Base-by-base conservation (phyloP, 2,797 vertebrate genomes). In the Squalus acanthias region DNA sequence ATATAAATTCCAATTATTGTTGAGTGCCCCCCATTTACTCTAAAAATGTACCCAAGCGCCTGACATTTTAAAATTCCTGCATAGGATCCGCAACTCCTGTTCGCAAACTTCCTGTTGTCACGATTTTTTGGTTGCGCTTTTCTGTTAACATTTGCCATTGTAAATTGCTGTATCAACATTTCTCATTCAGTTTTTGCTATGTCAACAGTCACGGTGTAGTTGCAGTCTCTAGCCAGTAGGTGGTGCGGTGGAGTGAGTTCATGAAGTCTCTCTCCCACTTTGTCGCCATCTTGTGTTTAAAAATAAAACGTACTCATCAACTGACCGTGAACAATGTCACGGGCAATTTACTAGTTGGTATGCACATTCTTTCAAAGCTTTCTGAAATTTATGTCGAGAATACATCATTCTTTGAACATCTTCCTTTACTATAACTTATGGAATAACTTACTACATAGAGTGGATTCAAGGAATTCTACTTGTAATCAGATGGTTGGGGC, bases 401-500 rank as follows among this genome's bases (percentile, higher is more conserved):
- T 95, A 46, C 67, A 46, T 26, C 1, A 15, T 74, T 53, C 46
- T 95, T 57, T 95, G 26, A 76, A 95, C 46, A 72, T 72, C 26
- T 74, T 95, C 50, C 50, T 95, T 95, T 95, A 95, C 67, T 70
- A 95, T 95, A 72, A 74, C 50, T 72, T 76, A 76, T 2, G 15
- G 94, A 95, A 95, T 57, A 76, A 95, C 70, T 93, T 93, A 95
- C 94, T 95, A 95, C 94, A 74, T 95, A 20, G 69, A 57, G 26
- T 95, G 50, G 50, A 95, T 74, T 76, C 29, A 76, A 91, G 50
- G 70, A 60, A 95, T 95, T 76, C 94, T 95, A 57, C 94, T 76
- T 95, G 94, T 95, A 95, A 95, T 95, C 70, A 76, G 70, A 95
- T 53, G 94, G 50, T 72, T 95, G 94, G 46, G 29, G 7, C 53